phyloP scores from a whole-genome alignment of 2,888 invertebrate species.

The Resseliella maxima region DNA sequence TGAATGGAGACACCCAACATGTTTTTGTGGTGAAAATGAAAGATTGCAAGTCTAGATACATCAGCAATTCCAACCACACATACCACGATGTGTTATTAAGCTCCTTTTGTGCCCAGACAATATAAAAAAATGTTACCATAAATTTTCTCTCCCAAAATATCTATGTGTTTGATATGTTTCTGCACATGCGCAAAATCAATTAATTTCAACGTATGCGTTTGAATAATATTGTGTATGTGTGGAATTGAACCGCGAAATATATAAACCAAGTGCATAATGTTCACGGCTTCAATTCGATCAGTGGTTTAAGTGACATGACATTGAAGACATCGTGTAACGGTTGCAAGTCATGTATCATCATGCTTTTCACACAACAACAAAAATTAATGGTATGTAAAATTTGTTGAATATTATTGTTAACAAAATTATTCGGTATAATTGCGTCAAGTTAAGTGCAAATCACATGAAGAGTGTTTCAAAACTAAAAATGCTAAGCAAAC shows the following conservation, averaged over 20 bases:
- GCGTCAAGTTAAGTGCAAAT: too few relatives aligned
- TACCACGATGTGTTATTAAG: background rate
- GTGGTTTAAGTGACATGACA: slow-evolving; percentile 69
- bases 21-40: too few relatives aligned
- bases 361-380: slow-evolving; percentile 67
- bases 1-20: too few relatives aligned
- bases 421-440: too few relatives aligned
- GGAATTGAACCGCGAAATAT: slow-evolving; percentile 32
- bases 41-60: too few relatives aligned
- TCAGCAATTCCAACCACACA: background rate
- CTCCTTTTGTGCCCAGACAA: background rate
- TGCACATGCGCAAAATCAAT: slow-evolving; percentile 1
- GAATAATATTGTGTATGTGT: background rate
- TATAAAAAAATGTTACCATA: background rate
- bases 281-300: slow-evolving; percentile 60
- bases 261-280: slow-evolving; percentile 45
- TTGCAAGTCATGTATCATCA: slow-evolving; percentile 69
- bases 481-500: background rate
- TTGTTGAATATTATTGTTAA: background rate
- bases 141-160: background rate
- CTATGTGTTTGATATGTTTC: background rate
- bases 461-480: too few relatives aligned
- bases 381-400: slow-evolving; percentile 66
- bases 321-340: slow-evolving; percentile 67
- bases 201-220: background rate